Percentiles rank a stretch among this genome's conserved stretches.
These are phyloP conservation scores for Gari tellinella DNA, from an alignment of 2,888 invertebrate species.

Conservation along the genomic window DNA sequence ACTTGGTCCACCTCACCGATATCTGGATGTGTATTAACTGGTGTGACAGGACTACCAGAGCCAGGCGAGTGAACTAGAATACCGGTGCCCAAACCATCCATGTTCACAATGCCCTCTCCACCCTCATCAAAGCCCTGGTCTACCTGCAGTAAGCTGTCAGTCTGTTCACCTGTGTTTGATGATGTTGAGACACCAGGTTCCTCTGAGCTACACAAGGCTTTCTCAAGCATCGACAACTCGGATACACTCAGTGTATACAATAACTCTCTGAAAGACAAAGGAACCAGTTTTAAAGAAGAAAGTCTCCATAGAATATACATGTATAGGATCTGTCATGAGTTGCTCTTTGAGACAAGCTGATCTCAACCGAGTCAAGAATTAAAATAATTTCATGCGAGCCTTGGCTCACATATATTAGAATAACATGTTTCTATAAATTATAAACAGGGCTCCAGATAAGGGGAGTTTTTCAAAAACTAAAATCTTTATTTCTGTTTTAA, in stretches of 20 bases:
- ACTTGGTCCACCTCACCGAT: slow-evolving; percentile 14
- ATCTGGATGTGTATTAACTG: slow-evolving; percentile 46
- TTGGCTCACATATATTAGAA: no score
- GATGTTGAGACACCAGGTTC: slow-evolving; percentile 69
- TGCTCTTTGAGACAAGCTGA: no score
- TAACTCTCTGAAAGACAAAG: slow-evolving; percentile 93
- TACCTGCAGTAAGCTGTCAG: slow-evolving; percentile 48
- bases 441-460: no score
- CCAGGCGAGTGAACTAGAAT: slow-evolving; percentile 60
- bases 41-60: slow-evolving; percentile 68
- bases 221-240: slow-evolving; percentile 94
- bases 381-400: no score
- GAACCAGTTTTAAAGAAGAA: no score
- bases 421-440: no score
- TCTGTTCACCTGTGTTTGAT: slow-evolving; percentile 5
- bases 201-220: slow-evolving; percentile 95
- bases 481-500: no score
- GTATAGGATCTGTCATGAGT: no score
- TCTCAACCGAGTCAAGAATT: no score
- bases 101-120: slow-evolving; percentile 41
- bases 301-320: no score
- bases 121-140: slow-evolving; percentile 68
- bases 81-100: slow-evolving; percentile 41
- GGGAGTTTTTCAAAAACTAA: no score
- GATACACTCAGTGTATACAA: slow-evolving; percentile 93